Percentiles rank a stretch among this genome's conserved stretches.
Conservation (phyloP, 2,797 vertebrate genomes). For the Melanotaenia pygmaea region DNA sequence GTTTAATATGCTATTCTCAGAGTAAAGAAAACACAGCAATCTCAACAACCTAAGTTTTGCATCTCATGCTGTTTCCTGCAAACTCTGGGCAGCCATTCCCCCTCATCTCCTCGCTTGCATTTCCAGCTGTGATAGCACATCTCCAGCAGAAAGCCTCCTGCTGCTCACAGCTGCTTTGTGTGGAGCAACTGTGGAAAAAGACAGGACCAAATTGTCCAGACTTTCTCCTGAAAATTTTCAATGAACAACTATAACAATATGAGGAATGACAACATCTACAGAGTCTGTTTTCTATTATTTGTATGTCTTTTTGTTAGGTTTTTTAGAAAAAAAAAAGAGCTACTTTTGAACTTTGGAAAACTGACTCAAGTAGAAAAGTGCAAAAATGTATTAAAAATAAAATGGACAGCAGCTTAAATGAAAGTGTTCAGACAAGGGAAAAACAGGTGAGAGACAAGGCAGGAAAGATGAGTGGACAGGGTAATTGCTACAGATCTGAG, state of each 20-base stretch:
- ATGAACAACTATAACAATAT: not conserved
- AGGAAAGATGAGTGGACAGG: constrained; percentile 34
- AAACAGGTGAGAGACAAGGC: constrained; percentile 4
- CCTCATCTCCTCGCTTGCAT: not conserved
- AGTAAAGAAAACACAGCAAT: not conserved
- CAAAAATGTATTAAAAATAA: not conserved
- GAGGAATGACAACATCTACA: not conserved
- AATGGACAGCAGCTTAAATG: not conserved
- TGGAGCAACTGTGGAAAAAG: not conserved
- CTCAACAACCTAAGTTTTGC: not conserved
- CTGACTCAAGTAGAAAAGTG: constrained; percentile 7
- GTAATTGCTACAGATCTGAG: constrained; percentile 37
- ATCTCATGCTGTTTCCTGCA: not conserved
- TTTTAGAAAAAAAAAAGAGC: not conserved
- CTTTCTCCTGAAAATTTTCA: not conserved
- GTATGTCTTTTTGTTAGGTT: not conserved
- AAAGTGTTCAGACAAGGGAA: constrained; percentile 16
- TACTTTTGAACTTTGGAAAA: constrained; percentile 8
- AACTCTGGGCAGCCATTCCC: not conserved
- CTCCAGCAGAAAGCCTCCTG: not conserved
- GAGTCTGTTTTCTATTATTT: not conserved
- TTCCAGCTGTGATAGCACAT: not conserved
- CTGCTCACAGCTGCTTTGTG: not conserved
- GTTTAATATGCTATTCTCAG: too few relatives aligned
- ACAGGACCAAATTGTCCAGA: not conserved